Base-by-base conservation (phyloP, 2,797 vertebrate genomes). In the Protosalanx chinensis region DNA sequence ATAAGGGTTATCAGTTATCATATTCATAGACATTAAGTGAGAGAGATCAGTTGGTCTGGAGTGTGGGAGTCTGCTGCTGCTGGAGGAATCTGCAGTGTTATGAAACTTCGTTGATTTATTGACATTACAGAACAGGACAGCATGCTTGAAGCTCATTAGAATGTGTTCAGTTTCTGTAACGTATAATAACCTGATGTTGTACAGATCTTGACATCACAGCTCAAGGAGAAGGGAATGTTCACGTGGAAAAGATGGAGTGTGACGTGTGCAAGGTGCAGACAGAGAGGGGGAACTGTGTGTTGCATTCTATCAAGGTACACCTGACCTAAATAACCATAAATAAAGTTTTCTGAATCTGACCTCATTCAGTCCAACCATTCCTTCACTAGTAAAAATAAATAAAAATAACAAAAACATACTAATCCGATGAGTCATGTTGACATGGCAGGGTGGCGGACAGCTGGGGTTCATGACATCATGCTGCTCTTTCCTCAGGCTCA, bases 241-340 rank as follows among this genome's bases (percentile, higher is more conserved):
- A 92, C 68, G 89, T 98, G 70, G 89, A 93, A 85, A 91, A 95
- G 64, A 94, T 97, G 91, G 95, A 98, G 73, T 94, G 95, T 87
- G 94, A 96, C 78, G 76, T 87, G 83, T 99, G 96, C 85, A 91
- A 79, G 76, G 93, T 99, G 82, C 90, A 93, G 84, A 96, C 93
- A 3, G 95, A 96, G 73, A 86, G 79, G 72, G 97, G 96, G 35
- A 82, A 89, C 71, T 96, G 95, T 79, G 63, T 93, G 64, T 84
- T 99, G 75, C 91, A 95, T 68, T 96, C 95, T 73, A 73, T 99
- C 72, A 98, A 96, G 95, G 97, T 98, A 88, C 62, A 78, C 20
- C 18, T 10, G 3, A 46, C 13, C 18, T 35, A 1, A 56, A 33
- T 20, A 49, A 4, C 41, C 41, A 27, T 27, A 27, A 27, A 27